A percentile compares a stretch with the other conserved stretches of the same genome.
These are phyloP conservation scores for Parascotia fuliginaria DNA, from an alignment of 2,888 invertebrate genomes.

Conservation along the genomic window DNA sequence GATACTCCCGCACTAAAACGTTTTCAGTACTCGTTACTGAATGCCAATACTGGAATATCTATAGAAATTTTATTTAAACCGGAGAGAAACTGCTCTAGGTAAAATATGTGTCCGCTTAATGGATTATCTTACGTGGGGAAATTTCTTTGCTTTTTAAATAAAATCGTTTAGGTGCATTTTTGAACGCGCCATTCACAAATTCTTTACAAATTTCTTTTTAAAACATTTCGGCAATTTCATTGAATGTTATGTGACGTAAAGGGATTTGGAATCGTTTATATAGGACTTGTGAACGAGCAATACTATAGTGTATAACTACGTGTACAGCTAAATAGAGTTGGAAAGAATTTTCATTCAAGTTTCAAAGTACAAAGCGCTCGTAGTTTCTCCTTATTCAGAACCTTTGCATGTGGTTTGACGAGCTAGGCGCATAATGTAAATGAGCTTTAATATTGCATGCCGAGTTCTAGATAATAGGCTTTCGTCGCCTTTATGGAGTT, in stretches of 20 bases:
- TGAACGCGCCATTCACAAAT: not conserved
- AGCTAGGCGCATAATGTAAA: conserved; percentile 17
- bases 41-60: conserved; percentile 10
- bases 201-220: too few species aligned
- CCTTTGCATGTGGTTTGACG: conserved; percentile 6
- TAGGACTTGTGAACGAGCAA: not conserved
- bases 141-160: conserved; percentile 16
- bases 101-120: conserved; percentile 24
- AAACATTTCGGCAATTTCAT: too few species aligned
- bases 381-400: conserved; percentile 13
- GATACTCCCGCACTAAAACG: conserved; percentile 10
- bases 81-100: conserved; percentile 11
- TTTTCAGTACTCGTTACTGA: conserved; percentile 9
- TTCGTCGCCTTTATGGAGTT: conserved; percentile 17
- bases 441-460: conserved; percentile 9
- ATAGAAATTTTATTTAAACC: conserved; percentile 15
- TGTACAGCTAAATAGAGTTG: not conserved
- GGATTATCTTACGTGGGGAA: conserved; percentile 23
- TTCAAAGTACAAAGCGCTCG: conserved; percentile 11
- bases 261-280: not conserved
- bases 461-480: conserved; percentile 19
- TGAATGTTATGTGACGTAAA: too few species aligned
- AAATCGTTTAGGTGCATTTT: conserved; percentile 11
- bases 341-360: not conserved
- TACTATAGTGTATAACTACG: not conserved